A percentile compares a stretch with the other conserved stretches of the same genome.
phyloP scores from a whole-genome alignment of 2,888 invertebrate species.

The Hypomecis punctinalis region DNA sequence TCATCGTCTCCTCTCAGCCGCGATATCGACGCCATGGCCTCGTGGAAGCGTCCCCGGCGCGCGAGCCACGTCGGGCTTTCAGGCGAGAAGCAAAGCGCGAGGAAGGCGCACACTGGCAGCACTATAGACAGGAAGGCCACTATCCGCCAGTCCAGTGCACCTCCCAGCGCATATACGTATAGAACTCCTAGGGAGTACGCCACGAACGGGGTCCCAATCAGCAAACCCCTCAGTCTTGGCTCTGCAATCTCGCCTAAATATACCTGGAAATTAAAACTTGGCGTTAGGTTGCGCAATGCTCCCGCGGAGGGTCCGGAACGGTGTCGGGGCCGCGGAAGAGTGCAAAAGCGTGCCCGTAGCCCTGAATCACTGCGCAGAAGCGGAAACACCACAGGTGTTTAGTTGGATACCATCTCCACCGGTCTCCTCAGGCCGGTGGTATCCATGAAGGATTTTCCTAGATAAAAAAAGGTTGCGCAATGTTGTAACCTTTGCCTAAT shows the following conservation, averaged over 20 bases:
- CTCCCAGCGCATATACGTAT: conserved; percentile 89
- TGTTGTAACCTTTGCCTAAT: no score
- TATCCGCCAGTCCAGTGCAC: conserved; percentile 87
- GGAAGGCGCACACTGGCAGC: conserved; percentile 85
- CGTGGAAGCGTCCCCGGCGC: conserved; percentile 84
- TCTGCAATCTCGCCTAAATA: conserved; percentile 91
- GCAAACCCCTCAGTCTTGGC: conserved; percentile 87
- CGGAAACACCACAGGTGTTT: neutral
- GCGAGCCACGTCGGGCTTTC: conserved; percentile 92
- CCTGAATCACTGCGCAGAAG: no score
- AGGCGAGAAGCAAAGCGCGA: conserved; percentile 87
- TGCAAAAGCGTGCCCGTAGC: no score
- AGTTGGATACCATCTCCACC: no score
- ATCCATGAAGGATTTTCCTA: no score
- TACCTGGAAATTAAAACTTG: conserved; percentile 79
- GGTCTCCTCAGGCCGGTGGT: no score
- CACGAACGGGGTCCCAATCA: conserved; percentile 90
- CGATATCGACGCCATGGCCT: conserved; percentile 84
- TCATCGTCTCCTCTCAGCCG: conserved; percentile 86
- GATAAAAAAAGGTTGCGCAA: no score
- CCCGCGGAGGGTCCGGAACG: neutral
- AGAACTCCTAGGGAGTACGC: conserved; percentile 91
- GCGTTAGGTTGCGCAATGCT: neutral
- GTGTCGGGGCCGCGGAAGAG: no score
- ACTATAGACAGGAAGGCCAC: conserved; percentile 88